Conservation (phyloP, 2,113 vertebrate genomes). For the Hypocryptadius cinnamomeus region DNA sequence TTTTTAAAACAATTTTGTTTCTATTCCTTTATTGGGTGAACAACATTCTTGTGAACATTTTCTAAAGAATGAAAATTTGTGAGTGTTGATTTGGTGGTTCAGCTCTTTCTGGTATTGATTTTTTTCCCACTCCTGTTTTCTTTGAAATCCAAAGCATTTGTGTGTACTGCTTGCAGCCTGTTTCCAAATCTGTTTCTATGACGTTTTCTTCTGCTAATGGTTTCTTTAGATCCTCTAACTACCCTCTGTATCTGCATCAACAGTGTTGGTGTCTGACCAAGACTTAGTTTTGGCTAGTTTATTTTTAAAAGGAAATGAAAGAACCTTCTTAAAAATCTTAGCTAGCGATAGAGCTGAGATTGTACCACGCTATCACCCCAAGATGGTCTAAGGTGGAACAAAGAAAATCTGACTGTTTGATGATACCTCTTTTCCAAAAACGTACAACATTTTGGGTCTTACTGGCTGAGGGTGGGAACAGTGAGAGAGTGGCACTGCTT, state of each 20-base stretch:
- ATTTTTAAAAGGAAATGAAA: not conserved
- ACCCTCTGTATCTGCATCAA: not conserved
- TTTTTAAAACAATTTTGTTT: not conserved
- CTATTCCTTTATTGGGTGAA: not conserved
- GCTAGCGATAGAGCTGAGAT: not conserved
- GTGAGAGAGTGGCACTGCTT: not conserved
- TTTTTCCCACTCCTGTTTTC: not conserved
- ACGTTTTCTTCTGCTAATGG: not conserved
- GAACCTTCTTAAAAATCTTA: not conserved
- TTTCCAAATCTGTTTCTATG: not conserved
- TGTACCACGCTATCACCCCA: not conserved
- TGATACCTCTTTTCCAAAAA: not conserved
- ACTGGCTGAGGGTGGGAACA: not conserved
- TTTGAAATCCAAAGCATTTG: not conserved
- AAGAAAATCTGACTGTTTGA: not conserved
- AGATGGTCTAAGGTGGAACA: not conserved
- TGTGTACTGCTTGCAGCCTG: not conserved
- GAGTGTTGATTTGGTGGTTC: not conserved
- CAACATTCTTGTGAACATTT: not conserved
- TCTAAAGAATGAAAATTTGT: not conserved
- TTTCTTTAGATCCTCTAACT: not conserved
- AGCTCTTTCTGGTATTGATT: not conserved
- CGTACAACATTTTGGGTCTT: not conserved
- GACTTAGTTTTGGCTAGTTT: not conserved
- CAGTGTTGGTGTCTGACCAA: not conserved